phyloP scores from a whole-genome alignment of 2,113 vertebrate genomes.

The Anthoscopus minutus region DNA sequence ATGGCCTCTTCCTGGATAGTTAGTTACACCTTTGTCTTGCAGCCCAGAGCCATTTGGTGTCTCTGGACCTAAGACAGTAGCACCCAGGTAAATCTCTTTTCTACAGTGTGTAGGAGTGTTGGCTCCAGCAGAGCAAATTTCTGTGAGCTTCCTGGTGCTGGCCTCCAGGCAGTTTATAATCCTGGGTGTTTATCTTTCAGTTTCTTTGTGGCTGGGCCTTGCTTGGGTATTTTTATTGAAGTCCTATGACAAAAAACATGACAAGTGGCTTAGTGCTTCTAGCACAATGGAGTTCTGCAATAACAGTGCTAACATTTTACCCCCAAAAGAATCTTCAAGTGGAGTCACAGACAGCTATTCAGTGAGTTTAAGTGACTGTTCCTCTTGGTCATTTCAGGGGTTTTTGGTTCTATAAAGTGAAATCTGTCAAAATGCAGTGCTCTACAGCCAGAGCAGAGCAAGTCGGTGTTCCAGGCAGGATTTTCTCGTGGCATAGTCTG shows the following conservation, averaged over 20 bases:
- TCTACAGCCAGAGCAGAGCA: not conserved
- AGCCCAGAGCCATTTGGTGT: not conserved
- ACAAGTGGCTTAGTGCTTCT: not conserved
- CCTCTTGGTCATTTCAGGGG: accelerated
- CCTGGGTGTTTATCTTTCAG: not conserved
- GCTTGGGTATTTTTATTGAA: not conserved
- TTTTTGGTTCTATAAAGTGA: not conserved
- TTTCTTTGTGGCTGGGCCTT: not conserved
- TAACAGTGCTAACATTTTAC: not conserved
- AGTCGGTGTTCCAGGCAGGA: not conserved
- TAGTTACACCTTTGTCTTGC: not conserved
- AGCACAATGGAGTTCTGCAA: not conserved
- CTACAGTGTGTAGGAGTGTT: not conserved
- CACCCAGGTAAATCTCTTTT: not conserved
- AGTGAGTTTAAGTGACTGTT: not conserved
- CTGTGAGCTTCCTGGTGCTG: not conserved
- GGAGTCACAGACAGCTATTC: not conserved
- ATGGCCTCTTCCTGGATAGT: not conserved
- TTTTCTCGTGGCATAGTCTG: not conserved
- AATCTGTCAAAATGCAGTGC: not conserved
- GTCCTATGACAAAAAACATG: not conserved
- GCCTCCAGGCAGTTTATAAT: not conserved
- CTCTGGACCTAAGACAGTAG: not conserved
- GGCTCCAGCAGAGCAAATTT: not conserved
- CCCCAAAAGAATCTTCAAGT: not conserved